Percentiles rank a stretch among this genome's conserved stretches.
Evolutionary conservation across 2,888 invertebrate genomes (phyloP).

Genomic region (Apoda limacodes): DNA sequence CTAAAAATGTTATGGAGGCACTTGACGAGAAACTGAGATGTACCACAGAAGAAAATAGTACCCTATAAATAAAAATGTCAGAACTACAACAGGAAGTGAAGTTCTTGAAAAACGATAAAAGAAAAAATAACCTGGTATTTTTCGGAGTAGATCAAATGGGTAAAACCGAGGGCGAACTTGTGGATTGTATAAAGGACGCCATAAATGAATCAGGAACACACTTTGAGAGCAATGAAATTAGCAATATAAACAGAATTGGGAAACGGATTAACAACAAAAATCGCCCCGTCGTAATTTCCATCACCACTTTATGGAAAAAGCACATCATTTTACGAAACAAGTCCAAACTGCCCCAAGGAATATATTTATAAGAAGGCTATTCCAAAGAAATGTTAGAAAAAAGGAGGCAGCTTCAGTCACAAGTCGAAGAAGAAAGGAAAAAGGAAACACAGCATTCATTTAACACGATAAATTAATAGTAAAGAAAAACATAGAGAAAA

Average conservation of each 20-base stretch:
- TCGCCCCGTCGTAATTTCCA: constrained; percentile 3
- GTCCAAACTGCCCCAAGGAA: constrained; percentile 3
- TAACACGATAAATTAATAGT: constrained; percentile 12
- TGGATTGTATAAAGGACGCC: constrained; percentile 2
- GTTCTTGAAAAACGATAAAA: no score
- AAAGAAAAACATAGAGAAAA: constrained; percentile 7
- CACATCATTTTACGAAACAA: constrained; percentile 9
- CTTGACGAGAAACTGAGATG: no score
- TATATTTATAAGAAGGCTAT: constrained; percentile 13
- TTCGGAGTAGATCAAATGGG: no score
- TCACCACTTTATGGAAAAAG: constrained; percentile 8
- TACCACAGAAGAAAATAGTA: no score
- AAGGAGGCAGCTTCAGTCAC: constrained; percentile 7
- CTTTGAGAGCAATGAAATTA: constrained; percentile 9
- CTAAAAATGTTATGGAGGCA: no score
- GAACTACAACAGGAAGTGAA: no score
- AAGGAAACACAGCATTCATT: constrained; percentile 11
- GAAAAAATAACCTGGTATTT: no score
- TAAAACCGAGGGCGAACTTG: no score
- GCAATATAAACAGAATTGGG: constrained; percentile 7
- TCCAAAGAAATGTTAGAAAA: constrained; percentile 11
- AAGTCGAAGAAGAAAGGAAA: constrained; percentile 8
- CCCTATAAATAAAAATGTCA: no score
- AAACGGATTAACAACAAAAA: constrained; percentile 1
- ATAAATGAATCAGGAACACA: constrained; percentile 4